These are phyloP conservation scores for Corythornis madagascariensis DNA, from an alignment of 2,113 vertebrate genomes.

Conservation along the genomic window DNA sequence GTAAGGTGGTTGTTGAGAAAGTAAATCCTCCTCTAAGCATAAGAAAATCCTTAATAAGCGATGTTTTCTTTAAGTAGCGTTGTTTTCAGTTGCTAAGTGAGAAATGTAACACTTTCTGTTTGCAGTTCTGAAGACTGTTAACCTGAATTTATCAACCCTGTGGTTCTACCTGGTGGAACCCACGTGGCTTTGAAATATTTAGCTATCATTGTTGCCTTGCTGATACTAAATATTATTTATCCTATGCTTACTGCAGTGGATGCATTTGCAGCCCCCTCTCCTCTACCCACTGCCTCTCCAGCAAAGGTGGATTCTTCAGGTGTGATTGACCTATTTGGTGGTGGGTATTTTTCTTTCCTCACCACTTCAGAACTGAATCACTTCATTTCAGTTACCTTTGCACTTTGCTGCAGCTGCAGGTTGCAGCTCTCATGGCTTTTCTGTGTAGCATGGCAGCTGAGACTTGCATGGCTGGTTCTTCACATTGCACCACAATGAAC, in stretches of 20 bases:
- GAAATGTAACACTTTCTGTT: constrained; percentile 45
- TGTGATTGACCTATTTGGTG: constrained; percentile 97
- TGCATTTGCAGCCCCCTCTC: constrained; percentile 87
- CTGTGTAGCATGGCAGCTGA: background rate
- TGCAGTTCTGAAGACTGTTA: constrained; percentile 40
- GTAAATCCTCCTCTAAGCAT: background rate
- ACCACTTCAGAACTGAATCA: constrained; percentile 37
- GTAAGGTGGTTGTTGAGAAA: background rate
- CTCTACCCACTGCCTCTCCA: constrained; percentile 85
- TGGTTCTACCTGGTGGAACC: constrained; percentile 10
- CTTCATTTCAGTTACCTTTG: constrained; percentile 52
- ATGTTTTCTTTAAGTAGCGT: background rate
- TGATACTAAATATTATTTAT: constrained; percentile 68
- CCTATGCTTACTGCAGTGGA: constrained; percentile 85
- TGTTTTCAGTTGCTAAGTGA: constrained; percentile 46
- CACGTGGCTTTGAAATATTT: constrained; percentile 44
- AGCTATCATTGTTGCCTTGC: constrained; percentile 37
- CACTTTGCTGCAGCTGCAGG: background rate
- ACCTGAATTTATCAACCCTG: background rate
- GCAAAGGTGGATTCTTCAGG: constrained; percentile 87
- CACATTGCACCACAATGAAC: background rate
- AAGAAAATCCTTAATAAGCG: background rate
- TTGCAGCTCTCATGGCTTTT: background rate
- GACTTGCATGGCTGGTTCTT: background rate
- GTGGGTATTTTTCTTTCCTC: constrained; percentile 81